Evolutionary conservation across 2,888 invertebrate genomes (phyloP), one percentile per base, ranked within the genome.

Genomic region (Nomada ferruginata): DNA sequence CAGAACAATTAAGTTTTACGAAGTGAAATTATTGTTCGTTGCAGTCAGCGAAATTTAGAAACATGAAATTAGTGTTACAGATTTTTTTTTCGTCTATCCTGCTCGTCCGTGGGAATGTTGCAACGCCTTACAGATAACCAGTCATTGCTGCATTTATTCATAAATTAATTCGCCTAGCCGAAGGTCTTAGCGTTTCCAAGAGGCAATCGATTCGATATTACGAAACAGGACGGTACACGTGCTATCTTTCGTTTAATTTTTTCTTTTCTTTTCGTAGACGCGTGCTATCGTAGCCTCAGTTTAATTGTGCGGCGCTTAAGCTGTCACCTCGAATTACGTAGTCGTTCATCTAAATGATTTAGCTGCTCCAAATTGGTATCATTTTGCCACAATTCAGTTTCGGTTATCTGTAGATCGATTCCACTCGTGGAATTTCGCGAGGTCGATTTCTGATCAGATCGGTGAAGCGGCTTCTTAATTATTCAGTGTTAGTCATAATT

Each of bases 271-370:
- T 2, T 18, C 47, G 11, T 42, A 42, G 36, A 52, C 53, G 0
- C 36, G 23, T 29, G 20, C 26, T 44, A 26, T n/a, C 29, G 3
- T 47, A 23, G 13, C 13, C 44, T 7, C n/a, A 1, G 63, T 44
- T 63, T 79, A 55, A 71, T 65, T 47, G 36, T 26, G 23, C 7
- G 36, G 3, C 47, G 42, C 23, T 76, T 65, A 53, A 70, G 15
- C 60, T 65, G 70, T 75, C 66, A 74, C 11, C 79, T 1, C 18
- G 50, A n/a, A 57, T 78, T 64, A 78, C 11, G 2, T 23, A 3
- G 26, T 52, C 50, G 44, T 70, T 76, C 52, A 29, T 77, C 20
- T 64, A 50, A 65, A 65, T 72, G 50, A 71, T 36, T 11, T 13
- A 29, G 23, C 0, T 7, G 47, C 15, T 3, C 15, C 47, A 47